phyloP scores from a whole-genome alignment of 2,113 vertebrate species.

The Rafetus swinhoei region DNA sequence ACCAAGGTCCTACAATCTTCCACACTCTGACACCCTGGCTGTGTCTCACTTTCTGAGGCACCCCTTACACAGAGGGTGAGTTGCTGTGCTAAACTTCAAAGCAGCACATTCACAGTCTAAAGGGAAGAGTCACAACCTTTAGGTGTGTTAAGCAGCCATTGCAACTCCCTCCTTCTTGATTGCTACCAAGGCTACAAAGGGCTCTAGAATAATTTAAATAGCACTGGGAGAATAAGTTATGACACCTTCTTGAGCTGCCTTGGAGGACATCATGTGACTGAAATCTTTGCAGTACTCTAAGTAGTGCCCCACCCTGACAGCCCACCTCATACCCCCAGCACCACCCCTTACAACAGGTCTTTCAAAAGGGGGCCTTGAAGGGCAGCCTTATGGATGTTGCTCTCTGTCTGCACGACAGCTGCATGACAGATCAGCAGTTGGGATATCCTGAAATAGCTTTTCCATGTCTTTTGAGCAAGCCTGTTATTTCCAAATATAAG shows the following conservation, averaged over 20 bases:
- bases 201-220: background rate
- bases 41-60: background rate
- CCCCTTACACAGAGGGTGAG: background rate
- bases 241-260: background rate
- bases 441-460: too few relatives aligned
- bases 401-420: background rate
- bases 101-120: accelerated
- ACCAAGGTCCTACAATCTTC: background rate
- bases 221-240: background rate
- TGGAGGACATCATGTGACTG: background rate
- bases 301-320: background rate
- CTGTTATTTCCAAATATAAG: too few relatives aligned
- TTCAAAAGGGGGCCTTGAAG: background rate
- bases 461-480: too few relatives aligned
- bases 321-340: background rate
- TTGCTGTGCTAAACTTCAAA: too few relatives aligned
- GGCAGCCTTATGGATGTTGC: background rate
- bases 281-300: background rate
- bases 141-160: background rate
- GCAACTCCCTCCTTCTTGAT: accelerated
- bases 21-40: background rate
- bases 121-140: accelerated
- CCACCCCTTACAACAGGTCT: background rate
- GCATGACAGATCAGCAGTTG: too few relatives aligned
- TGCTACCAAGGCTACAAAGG: accelerated